Percentiles rank a stretch among this genome's conserved stretches.
Evolutionary conservation across 2,113 vertebrate genomes (phyloP).

Genomic region (Laticauda laticaudata): DNA sequence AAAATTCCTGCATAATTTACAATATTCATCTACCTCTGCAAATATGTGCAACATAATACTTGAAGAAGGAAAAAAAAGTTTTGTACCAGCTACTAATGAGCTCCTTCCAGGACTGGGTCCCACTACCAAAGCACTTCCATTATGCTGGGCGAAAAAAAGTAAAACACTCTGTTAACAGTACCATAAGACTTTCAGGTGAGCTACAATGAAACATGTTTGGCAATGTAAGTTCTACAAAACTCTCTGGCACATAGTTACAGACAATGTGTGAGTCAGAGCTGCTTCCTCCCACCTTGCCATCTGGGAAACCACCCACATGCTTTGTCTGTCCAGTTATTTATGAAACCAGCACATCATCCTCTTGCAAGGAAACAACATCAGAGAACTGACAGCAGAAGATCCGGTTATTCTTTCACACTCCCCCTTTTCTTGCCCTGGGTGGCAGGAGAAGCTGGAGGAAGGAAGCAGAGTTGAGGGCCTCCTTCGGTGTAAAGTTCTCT

Average conservation of each 20-base stretch:
- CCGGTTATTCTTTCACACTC: not conserved
- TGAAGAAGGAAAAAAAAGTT: not conserved
- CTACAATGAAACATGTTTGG: not conserved
- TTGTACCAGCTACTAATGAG: not conserved
- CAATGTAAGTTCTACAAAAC: not conserved
- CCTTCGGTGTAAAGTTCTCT: not conserved
- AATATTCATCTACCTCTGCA: not conserved
- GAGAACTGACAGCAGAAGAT: not conserved
- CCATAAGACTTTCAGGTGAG: not conserved
- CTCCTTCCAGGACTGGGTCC: not conserved
- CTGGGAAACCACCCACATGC: not conserved
- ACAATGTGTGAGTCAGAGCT: not conserved
- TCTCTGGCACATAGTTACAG: not conserved
- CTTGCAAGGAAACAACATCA: not conserved
- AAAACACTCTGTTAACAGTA: not conserved
- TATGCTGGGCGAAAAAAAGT: not conserved
- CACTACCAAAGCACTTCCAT: not conserved
- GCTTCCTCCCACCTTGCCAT: not conserved
- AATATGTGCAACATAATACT: not conserved
- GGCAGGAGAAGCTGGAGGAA: not conserved
- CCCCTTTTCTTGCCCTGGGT: not conserved
- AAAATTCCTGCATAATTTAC: not conserved
- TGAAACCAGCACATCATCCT: not conserved
- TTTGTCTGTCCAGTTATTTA: not conserved
- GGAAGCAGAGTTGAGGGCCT: not conserved